Evolutionary conservation across 2,797 vertebrate species (phyloP).

Genomic region (Acridotheres tristis): DNA sequence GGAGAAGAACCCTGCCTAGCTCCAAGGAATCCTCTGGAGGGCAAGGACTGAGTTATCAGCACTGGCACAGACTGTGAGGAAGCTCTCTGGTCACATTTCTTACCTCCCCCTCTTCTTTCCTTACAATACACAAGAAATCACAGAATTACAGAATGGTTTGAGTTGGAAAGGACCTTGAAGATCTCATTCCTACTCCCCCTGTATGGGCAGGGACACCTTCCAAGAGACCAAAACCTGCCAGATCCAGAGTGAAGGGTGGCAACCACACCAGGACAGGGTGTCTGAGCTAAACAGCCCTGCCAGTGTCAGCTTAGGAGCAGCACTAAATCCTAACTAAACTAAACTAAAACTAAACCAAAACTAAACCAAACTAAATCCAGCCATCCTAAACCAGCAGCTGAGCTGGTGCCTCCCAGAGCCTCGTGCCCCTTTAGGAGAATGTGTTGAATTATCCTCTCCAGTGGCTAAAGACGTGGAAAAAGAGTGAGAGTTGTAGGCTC

Average conservation of each 20-base stretch:
- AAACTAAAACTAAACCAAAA: too few relatives aligned
- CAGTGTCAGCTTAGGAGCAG: neutral
- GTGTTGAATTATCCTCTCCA: neutral
- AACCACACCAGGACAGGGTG: neutral
- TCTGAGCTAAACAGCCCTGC: neutral
- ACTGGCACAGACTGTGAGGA: neutral
- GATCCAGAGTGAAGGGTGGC: neutral
- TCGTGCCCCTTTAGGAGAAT: accelerated
- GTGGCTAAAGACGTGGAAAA: neutral
- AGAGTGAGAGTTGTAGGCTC: neutral
- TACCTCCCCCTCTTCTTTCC: neutral
- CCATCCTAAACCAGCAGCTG: neutral
- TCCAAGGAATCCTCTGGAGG: neutral
- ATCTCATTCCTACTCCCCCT: neutral
- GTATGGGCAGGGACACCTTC: neutral
- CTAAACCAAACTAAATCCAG: neutral
- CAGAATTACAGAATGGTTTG: neutral
- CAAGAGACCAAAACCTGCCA: neutral
- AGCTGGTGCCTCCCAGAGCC: neutral
- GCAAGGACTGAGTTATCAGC: neutral
- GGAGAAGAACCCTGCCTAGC: neutral
- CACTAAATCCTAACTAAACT: neutral
- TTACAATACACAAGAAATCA: neutral
- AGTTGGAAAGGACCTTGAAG: neutral
- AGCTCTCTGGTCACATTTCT: neutral